Conservation (phyloP, 1,140 invertebrate species). For the Drosophila orosa region DNA sequence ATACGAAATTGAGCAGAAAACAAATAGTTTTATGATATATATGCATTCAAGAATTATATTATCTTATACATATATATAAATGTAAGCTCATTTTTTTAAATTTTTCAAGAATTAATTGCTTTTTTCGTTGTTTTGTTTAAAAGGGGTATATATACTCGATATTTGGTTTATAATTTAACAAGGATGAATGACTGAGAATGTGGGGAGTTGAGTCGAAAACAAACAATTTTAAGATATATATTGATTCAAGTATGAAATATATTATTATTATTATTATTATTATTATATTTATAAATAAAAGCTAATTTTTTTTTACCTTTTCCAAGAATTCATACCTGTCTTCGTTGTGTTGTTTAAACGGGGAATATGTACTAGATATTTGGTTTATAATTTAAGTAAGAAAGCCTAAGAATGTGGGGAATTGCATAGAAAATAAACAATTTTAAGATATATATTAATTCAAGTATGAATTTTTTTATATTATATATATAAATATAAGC, state of each 20-base stretch:
- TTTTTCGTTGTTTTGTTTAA: not conserved
- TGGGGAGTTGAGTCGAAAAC: not conserved
- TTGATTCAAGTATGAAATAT: too few species aligned
- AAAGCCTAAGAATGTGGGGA: not conserved
- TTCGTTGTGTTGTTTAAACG: not conserved
- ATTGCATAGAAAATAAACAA: not conserved
- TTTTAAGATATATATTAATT: too few species aligned
- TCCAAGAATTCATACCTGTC: fast-evolving
- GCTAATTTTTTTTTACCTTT: not conserved
- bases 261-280: too few species aligned
- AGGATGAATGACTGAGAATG: not conserved
- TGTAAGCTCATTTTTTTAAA: too few species aligned
- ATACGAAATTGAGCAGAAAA: too few species aligned
- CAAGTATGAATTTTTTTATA: too few species aligned
- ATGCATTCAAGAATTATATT: too few species aligned
- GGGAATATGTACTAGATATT: not conserved
- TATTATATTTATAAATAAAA: too few species aligned
- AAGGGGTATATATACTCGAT: not conserved
- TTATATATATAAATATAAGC: too few species aligned
- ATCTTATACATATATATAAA: too few species aligned
- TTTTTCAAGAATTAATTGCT: not conserved
- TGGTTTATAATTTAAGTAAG: not conserved
- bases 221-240: not conserved
- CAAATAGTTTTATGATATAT: too few species aligned
- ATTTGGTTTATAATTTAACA: not conserved